phyloP scores from a whole-genome alignment of 2,797 vertebrate species.

The Hirundo rustica region DNA sequence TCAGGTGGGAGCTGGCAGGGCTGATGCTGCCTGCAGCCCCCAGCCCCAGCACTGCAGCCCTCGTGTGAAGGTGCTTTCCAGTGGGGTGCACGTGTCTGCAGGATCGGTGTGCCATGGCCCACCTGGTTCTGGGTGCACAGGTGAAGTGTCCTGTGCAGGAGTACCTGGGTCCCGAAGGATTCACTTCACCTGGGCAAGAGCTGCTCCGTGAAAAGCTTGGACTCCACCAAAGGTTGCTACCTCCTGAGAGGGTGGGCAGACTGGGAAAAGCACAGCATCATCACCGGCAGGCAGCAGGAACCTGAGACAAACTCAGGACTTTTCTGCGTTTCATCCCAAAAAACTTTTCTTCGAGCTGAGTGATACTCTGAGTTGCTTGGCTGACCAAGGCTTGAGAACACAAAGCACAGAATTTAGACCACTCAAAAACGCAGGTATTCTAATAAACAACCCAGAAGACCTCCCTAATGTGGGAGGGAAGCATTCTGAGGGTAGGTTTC shows the following conservation, averaged over 20 bases:
- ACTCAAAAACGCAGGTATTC: neutral
- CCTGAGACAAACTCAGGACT: neutral
- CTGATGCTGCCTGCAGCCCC: neutral
- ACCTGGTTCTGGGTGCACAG: rapidly evolving
- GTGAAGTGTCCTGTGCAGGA: neutral
- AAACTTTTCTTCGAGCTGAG: neutral
- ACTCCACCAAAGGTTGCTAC: neutral
- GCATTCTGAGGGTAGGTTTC: neutral
- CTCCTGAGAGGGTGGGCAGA: neutral
- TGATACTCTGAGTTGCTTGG: neutral
- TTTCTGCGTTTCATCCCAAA: neutral
- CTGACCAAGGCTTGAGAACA: neutral
- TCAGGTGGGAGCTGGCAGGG: neutral
- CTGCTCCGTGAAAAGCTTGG: neutral
- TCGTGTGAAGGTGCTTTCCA: too few species aligned
- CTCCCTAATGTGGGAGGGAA: neutral
- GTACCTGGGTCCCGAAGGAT: neutral
- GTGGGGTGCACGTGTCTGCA: neutral
- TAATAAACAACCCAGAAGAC: neutral
- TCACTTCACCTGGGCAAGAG: neutral
- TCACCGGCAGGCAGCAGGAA: neutral
- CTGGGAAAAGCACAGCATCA: neutral
- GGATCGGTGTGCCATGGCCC: neutral
- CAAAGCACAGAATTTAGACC: neutral
- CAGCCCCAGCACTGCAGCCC: neutral